A percentile compares a stretch with the other conserved stretches of the same genome.
Evolutionary conservation across 2,113 vertebrate genomes (phyloP).

Genomic region (Pseudolaguvia tuberculata): DNA sequence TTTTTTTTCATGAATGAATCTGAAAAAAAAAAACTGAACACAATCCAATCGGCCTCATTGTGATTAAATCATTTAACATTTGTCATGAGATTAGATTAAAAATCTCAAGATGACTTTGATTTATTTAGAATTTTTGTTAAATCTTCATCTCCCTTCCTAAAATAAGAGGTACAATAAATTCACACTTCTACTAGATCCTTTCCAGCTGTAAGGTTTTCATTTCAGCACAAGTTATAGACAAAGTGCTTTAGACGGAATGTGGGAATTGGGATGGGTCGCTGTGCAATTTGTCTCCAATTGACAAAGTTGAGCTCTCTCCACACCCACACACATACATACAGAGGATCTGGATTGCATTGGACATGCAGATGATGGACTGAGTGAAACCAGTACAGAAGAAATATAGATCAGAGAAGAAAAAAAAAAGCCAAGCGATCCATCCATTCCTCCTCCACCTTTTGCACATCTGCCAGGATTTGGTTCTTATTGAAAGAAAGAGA

Average conservation of each 20-base stretch:
- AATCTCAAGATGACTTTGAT: background rate
- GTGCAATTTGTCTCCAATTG: constrained; percentile 32
- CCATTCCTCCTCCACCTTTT: constrained; percentile 25
- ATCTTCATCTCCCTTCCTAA: background rate
- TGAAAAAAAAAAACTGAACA: background rate
- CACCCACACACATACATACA: constrained; percentile 24
- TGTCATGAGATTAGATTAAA: background rate
- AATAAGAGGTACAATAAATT: background rate
- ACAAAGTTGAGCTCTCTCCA: constrained; percentile 38
- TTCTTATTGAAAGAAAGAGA: constrained; percentile 12
- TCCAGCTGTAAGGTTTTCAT: background rate
- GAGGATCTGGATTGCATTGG: constrained; percentile 43
- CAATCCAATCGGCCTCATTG: background rate
- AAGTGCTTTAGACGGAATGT: constrained; percentile 20
- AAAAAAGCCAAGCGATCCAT: constrained; percentile 13
- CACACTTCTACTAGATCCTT: constrained; percentile 1
- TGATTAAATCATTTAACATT: background rate
- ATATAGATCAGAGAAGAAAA: constrained; percentile 35
- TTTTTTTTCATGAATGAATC: background rate
- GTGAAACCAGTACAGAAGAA: constrained; percentile 33
- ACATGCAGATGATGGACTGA: constrained; percentile 47
- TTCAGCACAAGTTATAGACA: constrained; percentile 1
- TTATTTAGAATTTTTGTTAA: background rate
- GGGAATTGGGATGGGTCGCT: constrained; percentile 22
- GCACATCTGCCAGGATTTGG: constrained; percentile 18